Evolutionary conservation across 1,140 invertebrate genomes (phyloP), one percentile per base, ranked within the genome.

Genomic region (Apis cerana): DNA sequence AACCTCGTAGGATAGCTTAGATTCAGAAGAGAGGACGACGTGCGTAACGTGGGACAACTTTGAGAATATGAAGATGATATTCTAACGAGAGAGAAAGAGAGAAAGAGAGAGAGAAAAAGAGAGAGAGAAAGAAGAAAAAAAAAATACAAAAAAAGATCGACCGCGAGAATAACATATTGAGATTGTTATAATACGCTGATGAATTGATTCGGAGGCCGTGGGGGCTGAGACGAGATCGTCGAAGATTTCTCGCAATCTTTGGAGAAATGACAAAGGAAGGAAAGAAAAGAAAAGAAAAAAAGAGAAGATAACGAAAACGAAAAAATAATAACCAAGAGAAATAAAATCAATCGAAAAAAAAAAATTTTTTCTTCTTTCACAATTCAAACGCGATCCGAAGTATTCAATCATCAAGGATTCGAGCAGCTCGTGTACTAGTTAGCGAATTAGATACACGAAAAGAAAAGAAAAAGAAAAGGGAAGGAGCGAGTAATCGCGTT

Each of bases 1-100:
- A 61, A 92, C 89, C 89, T 90, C 90, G 93, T 93, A 93, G 93
- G 93, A 91, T 93, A 92, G 93, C 93, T 93, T 93, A 93, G 89
- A 91, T 91, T 89, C 8, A 56, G 17, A 56, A 17, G 54, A 56
- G n/a, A 23, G 88, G 90, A 91, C 75, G 88, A 86, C 85, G 84
- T 84, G 86, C 83, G 58, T 83, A 65, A 68, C 48, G 62, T 67
- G 87, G 89, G 84, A 85, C 70, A 43, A 74, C 61, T 11, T 54
- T 68, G 61, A 71, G 59, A 69, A 65, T 12, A 67, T 76, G 80
- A 80, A 43, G 78, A 67, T 27, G 67, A 54, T 84, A 10, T 59
- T 10, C 58, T 9, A 75, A 23, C n/a, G 75, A 89, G 58, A 88
- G 70, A 85, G 0, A 87, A n/a, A 81, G 48, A 75, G 61, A 54